A percentile compares a stretch with the other conserved stretches of the same genome.
Conservation (phyloP, 2,113 vertebrate species). For the Nansenia antarctica region DNA sequence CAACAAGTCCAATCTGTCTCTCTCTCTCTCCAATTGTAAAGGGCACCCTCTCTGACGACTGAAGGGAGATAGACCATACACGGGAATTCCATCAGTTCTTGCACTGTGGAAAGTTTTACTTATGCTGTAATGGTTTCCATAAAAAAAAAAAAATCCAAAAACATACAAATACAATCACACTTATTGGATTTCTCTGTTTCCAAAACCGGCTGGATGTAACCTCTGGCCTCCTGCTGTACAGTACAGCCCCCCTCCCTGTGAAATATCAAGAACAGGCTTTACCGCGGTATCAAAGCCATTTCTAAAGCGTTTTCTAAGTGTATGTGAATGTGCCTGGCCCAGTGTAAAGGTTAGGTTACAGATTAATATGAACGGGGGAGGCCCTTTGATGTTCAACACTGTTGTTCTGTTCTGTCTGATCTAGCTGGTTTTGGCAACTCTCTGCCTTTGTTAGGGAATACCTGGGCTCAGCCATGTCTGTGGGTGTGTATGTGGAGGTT, state of each 20-base stretch:
- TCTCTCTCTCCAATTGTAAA: neutral
- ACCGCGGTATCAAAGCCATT: too few species aligned
- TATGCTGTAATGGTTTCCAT: too few species aligned
- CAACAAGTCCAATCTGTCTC: neutral
- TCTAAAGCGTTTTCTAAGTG: neutral
- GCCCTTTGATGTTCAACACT: conserved; percentile 35
- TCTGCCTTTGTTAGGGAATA: neutral
- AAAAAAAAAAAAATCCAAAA: too few species aligned
- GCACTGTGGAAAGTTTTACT: too few species aligned
- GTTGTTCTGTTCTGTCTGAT: neutral
- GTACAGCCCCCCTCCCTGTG: too few species aligned
- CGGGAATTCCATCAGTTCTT: too few species aligned
- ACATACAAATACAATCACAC: too few species aligned
- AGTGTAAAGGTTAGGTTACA: neutral
- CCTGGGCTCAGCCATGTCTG: neutral
- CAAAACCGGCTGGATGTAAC: too few species aligned
- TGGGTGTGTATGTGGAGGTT: neutral
- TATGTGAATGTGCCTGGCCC: neutral
- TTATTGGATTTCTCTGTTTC: too few species aligned
- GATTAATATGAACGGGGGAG: neutral
- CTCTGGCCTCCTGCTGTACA: too few species aligned
- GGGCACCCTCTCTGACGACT: neutral
- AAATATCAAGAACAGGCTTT: too few species aligned
- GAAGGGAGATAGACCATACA: neutral
- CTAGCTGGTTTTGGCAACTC: neutral